Conservation (phyloP, 2,888 invertebrate species). For the Diplolepis rosae region DNA sequence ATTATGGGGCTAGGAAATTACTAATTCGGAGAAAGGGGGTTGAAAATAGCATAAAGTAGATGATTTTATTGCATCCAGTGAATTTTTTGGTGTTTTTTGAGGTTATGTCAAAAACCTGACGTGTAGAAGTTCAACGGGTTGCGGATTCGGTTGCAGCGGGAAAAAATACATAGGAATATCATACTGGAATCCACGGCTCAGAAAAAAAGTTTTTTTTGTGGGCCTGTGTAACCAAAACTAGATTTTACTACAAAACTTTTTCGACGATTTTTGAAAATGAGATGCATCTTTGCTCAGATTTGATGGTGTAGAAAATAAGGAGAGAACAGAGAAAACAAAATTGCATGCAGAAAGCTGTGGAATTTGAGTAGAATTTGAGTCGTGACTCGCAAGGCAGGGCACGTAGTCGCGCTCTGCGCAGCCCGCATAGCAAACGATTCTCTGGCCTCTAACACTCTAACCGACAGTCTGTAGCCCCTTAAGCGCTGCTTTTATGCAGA, state of each 20-base stretch:
- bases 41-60: no score
- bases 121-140: no score
- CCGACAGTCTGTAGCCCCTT: constrained; percentile 61
- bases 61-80: no score
- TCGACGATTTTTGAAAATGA: neutral
- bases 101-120: no score
- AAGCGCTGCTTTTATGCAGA: constrained; percentile 72
- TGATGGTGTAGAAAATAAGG: constrained; percentile 27
- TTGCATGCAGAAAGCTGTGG: constrained; percentile 62
- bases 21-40: no score
- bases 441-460: constrained; percentile 49
- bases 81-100: no score
- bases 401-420: constrained; percentile 70
- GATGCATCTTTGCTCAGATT: constrained; percentile 3
- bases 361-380: constrained; percentile 72
- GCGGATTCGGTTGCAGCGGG: no score
- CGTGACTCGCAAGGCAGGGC: constrained; percentile 70
- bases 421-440: constrained; percentile 70
- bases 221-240: no score
- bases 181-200: no score
- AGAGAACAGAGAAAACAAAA: constrained; percentile 55
- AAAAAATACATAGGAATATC: no score
- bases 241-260: neutral
- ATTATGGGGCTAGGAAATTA: no score
- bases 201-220: no score